Conservation (phyloP, 2,797 vertebrate species). For the Fringilla coelebs region DNA sequence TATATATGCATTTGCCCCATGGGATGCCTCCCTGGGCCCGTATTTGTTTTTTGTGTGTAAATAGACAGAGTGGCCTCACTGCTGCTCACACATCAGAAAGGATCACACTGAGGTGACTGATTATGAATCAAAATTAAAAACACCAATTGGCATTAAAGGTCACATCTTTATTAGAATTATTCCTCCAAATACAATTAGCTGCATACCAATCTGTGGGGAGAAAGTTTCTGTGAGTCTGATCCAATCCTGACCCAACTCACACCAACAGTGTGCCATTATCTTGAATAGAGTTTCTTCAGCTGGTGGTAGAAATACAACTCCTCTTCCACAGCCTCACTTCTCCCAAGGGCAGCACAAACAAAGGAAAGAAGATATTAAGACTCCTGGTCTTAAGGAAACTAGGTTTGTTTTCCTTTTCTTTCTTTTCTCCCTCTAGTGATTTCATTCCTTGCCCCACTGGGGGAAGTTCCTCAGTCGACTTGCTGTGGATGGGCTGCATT, state of each 20-base stretch:
- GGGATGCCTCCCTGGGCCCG: conserved; percentile 46
- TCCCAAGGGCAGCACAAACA: neutral
- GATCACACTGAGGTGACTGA: conserved; percentile 71
- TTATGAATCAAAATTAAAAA: conserved; percentile 77
- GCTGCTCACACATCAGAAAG: conserved; percentile 54
- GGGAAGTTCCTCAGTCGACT: neutral
- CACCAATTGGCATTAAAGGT: conserved; percentile 77
- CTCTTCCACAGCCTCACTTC: neutral
- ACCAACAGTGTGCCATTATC: neutral
- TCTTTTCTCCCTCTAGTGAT: neutral
- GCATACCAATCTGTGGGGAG: conserved; percentile 39
- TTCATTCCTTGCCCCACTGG: neutral
- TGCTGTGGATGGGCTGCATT: neutral
- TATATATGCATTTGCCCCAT: conserved; percentile 65
- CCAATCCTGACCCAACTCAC: neutral
- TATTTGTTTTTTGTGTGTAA: conserved; percentile 76
- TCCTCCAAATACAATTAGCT: conserved; percentile 75
- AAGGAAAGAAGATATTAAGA: neutral
- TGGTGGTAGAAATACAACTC: neutral
- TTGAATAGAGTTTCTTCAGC: neutral
- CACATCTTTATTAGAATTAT: conserved; percentile 80
- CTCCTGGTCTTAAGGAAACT: neutral
- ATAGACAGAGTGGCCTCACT: conserved; percentile 70
- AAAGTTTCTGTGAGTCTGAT: conserved; percentile 4
- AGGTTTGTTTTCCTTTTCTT: neutral